phyloP scores from a whole-genome alignment of 2,797 vertebrate genomes.

The Huso huso region DNA sequence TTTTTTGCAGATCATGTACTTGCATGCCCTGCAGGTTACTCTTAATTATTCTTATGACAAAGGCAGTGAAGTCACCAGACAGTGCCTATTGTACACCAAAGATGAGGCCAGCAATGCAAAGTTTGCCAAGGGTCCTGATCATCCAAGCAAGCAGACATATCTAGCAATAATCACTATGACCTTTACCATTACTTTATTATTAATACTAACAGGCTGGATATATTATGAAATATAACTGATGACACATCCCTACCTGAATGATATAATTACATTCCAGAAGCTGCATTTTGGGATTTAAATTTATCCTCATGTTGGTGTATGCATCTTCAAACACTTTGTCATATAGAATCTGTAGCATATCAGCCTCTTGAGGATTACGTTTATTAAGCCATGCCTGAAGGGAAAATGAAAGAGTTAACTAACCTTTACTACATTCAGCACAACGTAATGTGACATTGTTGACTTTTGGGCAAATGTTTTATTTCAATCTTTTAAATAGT shows the following conservation, averaged over 20 bases:
- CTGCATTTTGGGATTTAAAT: conserved; percentile 57
- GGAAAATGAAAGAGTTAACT: conserved; percentile 20
- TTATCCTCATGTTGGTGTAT: conserved; percentile 61
- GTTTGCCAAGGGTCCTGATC: too few species aligned
- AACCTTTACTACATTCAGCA: too few species aligned
- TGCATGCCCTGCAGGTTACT: too few species aligned
- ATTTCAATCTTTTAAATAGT: too few species aligned
- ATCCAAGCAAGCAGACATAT: too few species aligned
- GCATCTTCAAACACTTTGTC: conserved; percentile 60
- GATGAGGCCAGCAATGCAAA: not conserved
- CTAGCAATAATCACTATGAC: too few species aligned
- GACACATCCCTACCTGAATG: conserved; percentile 42
- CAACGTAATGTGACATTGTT: too few species aligned
- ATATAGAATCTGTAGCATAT: conserved; percentile 53
- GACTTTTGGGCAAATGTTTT: too few species aligned
- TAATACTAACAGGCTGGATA: conserved; percentile 22
- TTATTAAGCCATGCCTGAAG: conserved; percentile 69
- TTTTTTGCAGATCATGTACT: too few species aligned
- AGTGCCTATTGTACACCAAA: not conserved
- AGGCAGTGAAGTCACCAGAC: too few species aligned
- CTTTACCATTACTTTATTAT: too few species aligned
- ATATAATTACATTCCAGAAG: conserved; percentile 60
- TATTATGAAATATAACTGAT: conserved; percentile 17
- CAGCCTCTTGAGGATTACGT: conserved; percentile 49
- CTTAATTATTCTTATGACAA: too few species aligned